Conservation (phyloP, 2,113 vertebrate genomes). For the Onychorhynchus coronatus region DNA sequence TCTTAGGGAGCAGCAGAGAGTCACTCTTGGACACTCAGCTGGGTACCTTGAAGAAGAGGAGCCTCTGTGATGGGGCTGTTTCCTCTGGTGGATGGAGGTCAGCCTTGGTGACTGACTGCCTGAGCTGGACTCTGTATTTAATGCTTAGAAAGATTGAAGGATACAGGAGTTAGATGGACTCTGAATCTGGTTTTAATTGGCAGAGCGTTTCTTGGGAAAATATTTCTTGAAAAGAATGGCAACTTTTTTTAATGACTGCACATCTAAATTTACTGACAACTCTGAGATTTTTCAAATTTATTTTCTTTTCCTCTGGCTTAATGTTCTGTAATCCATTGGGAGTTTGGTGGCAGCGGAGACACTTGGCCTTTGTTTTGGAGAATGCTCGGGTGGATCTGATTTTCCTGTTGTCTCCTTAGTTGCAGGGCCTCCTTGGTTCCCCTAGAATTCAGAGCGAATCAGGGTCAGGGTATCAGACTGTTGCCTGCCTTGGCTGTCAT, state of each 20-base stretch:
- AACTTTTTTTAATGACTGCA: background rate
- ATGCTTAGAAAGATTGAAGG: background rate
- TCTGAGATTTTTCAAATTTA: background rate
- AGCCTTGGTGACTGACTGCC: background rate
- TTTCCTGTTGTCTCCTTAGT: constrained; percentile 11
- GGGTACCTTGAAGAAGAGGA: background rate
- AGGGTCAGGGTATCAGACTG: background rate
- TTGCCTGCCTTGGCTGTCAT: constrained; percentile 5
- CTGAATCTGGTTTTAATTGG: background rate
- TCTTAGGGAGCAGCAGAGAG: background rate
- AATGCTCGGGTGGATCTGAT: background rate
- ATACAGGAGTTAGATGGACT: background rate
- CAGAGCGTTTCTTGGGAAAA: background rate
- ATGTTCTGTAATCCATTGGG: background rate
- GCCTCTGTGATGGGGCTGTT: too few relatives aligned
- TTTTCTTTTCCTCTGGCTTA: background rate
- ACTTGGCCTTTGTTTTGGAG: background rate
- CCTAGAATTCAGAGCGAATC: background rate
- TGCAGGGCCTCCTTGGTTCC: constrained; percentile 40
- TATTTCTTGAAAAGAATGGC: background rate
- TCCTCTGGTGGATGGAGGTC: background rate
- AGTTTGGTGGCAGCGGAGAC: background rate
- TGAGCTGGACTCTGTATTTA: background rate
- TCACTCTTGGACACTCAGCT: background rate
- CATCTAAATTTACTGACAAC: background rate